Evolutionary conservation across 2,797 vertebrate species (phyloP).

Genomic region (Scarus forsteni): DNA sequence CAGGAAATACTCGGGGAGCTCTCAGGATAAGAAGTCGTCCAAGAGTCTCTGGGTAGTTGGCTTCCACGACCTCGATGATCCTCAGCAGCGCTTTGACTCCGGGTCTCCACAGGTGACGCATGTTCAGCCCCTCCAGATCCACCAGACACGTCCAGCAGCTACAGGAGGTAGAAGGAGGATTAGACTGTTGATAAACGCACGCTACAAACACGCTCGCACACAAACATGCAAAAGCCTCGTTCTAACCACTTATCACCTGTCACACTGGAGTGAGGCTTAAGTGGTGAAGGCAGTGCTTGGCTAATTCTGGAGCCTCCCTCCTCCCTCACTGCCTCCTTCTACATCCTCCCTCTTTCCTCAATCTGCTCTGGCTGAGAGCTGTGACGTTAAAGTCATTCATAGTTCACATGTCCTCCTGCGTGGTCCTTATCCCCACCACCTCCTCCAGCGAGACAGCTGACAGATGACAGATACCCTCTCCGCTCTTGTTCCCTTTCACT

Average conservation of each 20-base stretch:
- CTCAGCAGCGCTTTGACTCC: slow-evolving; percentile 93
- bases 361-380: slow-evolving; percentile 21
- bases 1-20: slow-evolving; percentile 94
- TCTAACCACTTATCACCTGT: slow-evolving; percentile 59
- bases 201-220: slow-evolving; percentile 10
- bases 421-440: slow-evolving; percentile 45
- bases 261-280: slow-evolving; percentile 51
- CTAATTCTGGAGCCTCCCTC: slow-evolving; percentile 46
- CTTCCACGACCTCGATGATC: slow-evolving; percentile 94
- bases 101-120: slow-evolving; percentile 96
- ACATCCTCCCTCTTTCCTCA: slow-evolving; percentile 16
- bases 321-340: neutral
- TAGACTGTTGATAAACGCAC: slow-evolving; percentile 14
- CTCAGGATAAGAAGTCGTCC: slow-evolving; percentile 92
- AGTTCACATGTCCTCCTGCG: slow-evolving; percentile 51
- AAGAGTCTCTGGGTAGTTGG: slow-evolving; percentile 87
- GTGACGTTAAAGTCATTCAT: slow-evolving; percentile 43
- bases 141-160: slow-evolving; percentile 96
- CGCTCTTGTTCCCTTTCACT: slow-evolving; percentile 17
- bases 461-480: slow-evolving; percentile 52
- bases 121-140: slow-evolving; percentile 95
- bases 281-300: slow-evolving; percentile 47
- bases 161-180: slow-evolving; percentile 25
- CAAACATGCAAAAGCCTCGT: slow-evolving; percentile 15
- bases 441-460: slow-evolving; percentile 50